Percentiles rank a stretch among this genome's conserved stretches.
These are phyloP conservation scores for Drosophila nigrodunni DNA, from an alignment of 1,140 invertebrate genomes.

Conservation along the genomic window DNA sequence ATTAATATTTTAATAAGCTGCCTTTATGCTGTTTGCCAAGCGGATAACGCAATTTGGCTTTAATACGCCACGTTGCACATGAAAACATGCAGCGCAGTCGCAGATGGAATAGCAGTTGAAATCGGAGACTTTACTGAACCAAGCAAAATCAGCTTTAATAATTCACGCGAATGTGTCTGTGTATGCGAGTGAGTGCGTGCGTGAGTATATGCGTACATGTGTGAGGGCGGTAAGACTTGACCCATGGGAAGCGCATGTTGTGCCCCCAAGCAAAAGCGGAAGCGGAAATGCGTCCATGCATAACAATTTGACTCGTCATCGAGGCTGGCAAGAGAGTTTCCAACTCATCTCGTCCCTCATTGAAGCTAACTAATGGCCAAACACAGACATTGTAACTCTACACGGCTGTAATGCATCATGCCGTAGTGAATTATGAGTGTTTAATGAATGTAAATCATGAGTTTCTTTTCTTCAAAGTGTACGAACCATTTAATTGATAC, in stretches of 20 bases:
- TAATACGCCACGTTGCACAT: constrained; percentile 59
- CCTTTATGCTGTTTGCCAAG: constrained; percentile 71
- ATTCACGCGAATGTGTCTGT: constrained; percentile 43
- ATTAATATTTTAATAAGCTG: constrained; percentile 83
- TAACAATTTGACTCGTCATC: constrained; percentile 46
- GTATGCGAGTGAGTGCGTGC: not conserved
- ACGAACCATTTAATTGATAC: not conserved
- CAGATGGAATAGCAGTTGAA: constrained; percentile 7
- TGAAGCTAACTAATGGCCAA: constrained; percentile 28
- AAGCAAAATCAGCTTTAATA: constrained; percentile 61
- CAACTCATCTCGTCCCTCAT: constrained; percentile 11
- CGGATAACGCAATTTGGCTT: constrained; percentile 78
- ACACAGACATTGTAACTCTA: constrained; percentile 5
- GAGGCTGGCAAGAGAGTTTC: constrained; percentile 8
- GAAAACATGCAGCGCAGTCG: constrained; percentile 34
- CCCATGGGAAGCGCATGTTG: constrained; percentile 26
- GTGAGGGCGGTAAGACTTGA: constrained; percentile 21
- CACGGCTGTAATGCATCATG: constrained; percentile 23
- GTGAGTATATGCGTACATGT: not conserved
- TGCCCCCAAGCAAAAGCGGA: constrained; percentile 32
- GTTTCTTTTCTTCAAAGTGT: not conserved
- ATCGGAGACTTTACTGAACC: not conserved
- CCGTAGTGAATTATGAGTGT: constrained; percentile 32
- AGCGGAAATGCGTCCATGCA: constrained; percentile 71
- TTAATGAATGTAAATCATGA: constrained; percentile 18